phyloP scores from a whole-genome alignment of 2,113 vertebrate species.

The Plestiodon gilberti region DNA sequence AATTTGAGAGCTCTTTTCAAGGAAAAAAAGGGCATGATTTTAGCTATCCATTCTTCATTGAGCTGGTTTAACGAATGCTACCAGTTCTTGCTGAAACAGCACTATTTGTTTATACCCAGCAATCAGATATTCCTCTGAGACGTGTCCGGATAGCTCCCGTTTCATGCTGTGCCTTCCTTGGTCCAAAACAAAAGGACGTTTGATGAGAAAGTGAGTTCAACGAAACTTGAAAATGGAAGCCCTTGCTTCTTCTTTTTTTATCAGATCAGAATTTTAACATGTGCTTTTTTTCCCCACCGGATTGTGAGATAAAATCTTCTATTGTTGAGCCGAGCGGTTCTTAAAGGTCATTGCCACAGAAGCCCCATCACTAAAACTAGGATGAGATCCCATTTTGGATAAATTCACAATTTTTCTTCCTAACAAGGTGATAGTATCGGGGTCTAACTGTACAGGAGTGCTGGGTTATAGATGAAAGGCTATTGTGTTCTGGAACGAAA shows the following conservation, averaged over 20 bases:
- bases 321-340: constrained; percentile 58
- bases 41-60: neutral
- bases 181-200: constrained; percentile 60
- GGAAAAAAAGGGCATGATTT: neutral
- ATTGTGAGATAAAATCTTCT: constrained; percentile 62
- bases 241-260: constrained; percentile 35
- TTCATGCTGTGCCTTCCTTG: constrained; percentile 48
- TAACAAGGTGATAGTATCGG: constrained; percentile 73
- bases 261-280: constrained; percentile 67
- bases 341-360: constrained; percentile 71
- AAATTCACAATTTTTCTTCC: constrained; percentile 74
- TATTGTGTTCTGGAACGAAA: constrained; percentile 59
- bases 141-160: constrained; percentile 26
- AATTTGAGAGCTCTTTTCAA: neutral
- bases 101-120: constrained; percentile 55
- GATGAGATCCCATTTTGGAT: constrained; percentile 74
- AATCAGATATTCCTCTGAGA: constrained; percentile 43
- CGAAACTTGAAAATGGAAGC: constrained; percentile 62
- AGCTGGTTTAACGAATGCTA: constrained; percentile 29
- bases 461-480: constrained; percentile 68
- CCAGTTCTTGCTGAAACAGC: constrained; percentile 54
- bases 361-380: constrained; percentile 61
- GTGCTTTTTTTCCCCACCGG: constrained; percentile 35
- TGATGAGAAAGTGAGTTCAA: constrained; percentile 59
- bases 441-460: constrained; percentile 62